Base-by-base conservation (phyloP, 1,140 invertebrate species). In the Cataglyphis hispanica region DNA sequence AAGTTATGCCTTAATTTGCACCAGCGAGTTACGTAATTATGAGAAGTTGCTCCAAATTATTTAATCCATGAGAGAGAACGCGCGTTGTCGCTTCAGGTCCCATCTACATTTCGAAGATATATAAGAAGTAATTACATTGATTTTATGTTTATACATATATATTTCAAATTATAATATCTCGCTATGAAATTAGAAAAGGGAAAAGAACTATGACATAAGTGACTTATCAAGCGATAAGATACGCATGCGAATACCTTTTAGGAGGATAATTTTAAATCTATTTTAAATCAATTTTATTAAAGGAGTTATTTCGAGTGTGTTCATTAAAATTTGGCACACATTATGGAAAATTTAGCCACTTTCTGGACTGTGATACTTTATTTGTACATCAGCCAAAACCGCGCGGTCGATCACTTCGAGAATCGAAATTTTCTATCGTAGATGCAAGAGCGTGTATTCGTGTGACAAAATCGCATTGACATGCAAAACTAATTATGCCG, bases 21-120 rank as follows among this genome's bases (percentile, higher is more conserved):
- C 50, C 50, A 74, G 27, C 25, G 67, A 83, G 53, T 83, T 74
- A 83, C 78, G 37, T 60, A 83, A 83, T 74, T 83, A 83, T 83
- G 78, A 72, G 67, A 61, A 60, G 78, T 83, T 83, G 67, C 11
- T 72, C 67, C 25, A 43, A 83, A 83, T 83, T 83, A 60, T 53
- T 83, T 83, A 74, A 83, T 83, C 67, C 56, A 60, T 83, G 46
- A 83, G 78, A 72, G 69, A 83, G 67, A 60, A 70, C 53, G 56
- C n/a, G 50, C n/a, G 50, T 70, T 25, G 64, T 72, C 50, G 40
- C 19, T 34, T 40, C 67, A 60, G 37, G 19, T 83, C 13, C 27
- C 78, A 74, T 83, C 67, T 83, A 83, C 34, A 40, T 83, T 74
- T 74, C 13, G 53, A 40, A 64, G 60, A 25, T 37, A 34, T 37